Conservation (phyloP, 2,113 vertebrate species). For the Ursus arctos region DNA sequence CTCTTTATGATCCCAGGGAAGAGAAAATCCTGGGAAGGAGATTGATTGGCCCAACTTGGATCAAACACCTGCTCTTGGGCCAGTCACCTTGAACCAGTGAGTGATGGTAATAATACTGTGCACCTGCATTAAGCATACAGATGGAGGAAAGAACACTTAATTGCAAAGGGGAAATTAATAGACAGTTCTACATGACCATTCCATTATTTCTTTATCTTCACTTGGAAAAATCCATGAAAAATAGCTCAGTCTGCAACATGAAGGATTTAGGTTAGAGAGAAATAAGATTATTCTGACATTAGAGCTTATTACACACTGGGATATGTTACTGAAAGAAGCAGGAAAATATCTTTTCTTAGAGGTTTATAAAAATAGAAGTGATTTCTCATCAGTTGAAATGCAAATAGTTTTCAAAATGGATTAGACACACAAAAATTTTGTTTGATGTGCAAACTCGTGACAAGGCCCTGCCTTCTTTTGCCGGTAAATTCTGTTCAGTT, state of each 20-base stretch:
- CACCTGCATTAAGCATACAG: not conserved
- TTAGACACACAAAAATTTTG: constrained; percentile 71
- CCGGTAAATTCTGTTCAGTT: not conserved
- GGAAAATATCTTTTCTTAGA: constrained; percentile 73
- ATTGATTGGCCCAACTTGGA: not conserved
- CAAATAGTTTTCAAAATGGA: constrained; percentile 75
- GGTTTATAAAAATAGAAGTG: constrained; percentile 77
- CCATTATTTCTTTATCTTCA: constrained; percentile 37
- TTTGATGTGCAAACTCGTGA: constrained; percentile 59
- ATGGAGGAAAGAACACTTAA: not conserved
- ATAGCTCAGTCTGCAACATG: constrained; percentile 51
- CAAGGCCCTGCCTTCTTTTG: not conserved
- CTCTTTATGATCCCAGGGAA: not conserved
- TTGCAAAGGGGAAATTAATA: not conserved
- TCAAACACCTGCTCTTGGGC: not conserved
- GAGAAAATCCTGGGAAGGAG: not conserved
- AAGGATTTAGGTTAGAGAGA: constrained; percentile 51
- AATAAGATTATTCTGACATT: constrained; percentile 73
- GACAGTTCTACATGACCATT: not conserved
- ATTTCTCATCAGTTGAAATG: constrained; percentile 79
- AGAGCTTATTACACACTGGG: constrained; percentile 62
- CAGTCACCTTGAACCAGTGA: not conserved
- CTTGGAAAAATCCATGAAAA: constrained; percentile 56
- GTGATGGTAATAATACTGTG: not conserved
- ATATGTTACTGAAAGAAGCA: constrained; percentile 65